Evolutionary conservation across 2,113 vertebrate species (phyloP), one percentile per base, ranked within the genome.

Genomic region (Hypomesus transpacificus): DNA sequence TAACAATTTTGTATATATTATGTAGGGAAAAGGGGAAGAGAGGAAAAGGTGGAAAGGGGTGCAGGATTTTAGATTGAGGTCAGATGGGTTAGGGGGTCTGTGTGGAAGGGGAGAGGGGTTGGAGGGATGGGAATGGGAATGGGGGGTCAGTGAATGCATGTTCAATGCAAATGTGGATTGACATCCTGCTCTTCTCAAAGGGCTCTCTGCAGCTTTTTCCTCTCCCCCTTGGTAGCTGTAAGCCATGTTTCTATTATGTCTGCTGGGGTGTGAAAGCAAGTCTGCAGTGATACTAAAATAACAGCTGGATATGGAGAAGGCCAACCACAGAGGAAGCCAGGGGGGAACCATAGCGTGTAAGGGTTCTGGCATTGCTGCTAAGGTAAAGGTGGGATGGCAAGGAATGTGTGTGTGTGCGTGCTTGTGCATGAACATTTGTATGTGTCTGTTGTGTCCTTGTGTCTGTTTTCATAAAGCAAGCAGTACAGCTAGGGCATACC

Each of bases 151-250:
- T 68, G 69, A 46, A 46, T 46, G 39, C 39, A 46, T 11, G 39
- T 7, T 46, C 39, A 46, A 46, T 46, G 39, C 9, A 46, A 1
- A 13, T 46, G 74, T 70, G 59, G 54, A 65, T 60, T 50, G 73
- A 79, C 74, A 78, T 87, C 78, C 80, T 78, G 78, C 20, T 64
- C n/a, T 69, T 61, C 70, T 76, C 74, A 73, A 73, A 71, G 68
- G 80, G 74, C 77, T 73, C 51, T 26, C 17, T 71, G 57, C 80
- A 84, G 70, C 71, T 82, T 72, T 85, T 85, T 80, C 77, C 83
- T 85, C 73, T 69, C 31, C 52, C 20, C 68, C 71, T 46, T 57
- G 50, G 52, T 9, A 51, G 20, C 14, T 26, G 60, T 67, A 26
- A 66, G 60, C 21, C 46, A 54, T 63, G 68, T 77, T 75, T 78